Evolutionary conservation across 2,888 invertebrate species (phyloP).

Genomic region (Panorpa germanica): DNA sequence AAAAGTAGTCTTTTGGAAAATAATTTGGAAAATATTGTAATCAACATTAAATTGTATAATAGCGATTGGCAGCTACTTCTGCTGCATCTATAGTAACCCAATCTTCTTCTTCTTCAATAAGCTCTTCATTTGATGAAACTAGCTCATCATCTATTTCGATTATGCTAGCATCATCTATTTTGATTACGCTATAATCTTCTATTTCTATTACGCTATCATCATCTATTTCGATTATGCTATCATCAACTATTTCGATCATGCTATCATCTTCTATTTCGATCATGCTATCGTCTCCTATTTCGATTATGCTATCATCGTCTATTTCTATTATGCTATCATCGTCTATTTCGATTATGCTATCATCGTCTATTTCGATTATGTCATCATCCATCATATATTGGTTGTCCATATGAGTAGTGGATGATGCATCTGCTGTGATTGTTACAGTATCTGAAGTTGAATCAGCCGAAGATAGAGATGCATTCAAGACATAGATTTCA

Average conservation of each 20-base stretch:
- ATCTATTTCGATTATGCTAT: slow-evolving; percentile 17
- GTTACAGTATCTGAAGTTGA: no score
- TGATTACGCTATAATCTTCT: slow-evolving; percentile 18
- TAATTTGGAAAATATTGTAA: slow-evolving; percentile 1
- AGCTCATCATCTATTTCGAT: no score
- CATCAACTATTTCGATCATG: slow-evolving; percentile 23
- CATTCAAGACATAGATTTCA: no score
- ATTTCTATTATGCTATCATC: slow-evolving; percentile 16
- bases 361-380: slow-evolving; percentile 19
- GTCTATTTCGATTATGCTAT: slow-evolving; percentile 22
- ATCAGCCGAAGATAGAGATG: no score
- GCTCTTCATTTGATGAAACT: no score
- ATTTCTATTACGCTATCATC: slow-evolving; percentile 15
- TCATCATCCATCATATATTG: slow-evolving; percentile 10
- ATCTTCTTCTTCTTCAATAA: no score
- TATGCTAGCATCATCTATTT: slow-evolving; percentile 17
- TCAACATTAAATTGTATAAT: no score
- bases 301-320: slow-evolving; percentile 20
- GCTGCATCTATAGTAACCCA: no score
- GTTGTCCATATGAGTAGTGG: no score
- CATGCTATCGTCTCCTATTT: slow-evolving; percentile 17
- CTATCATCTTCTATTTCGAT: slow-evolving; percentile 15
- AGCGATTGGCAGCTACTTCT: no score
- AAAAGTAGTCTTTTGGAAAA: no score
- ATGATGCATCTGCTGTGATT: no score